A percentile compares a stretch with the other conserved stretches of the same genome.
Evolutionary conservation across 2,797 vertebrate species (phyloP).

Genomic region (Anabacerthia variegaticeps): DNA sequence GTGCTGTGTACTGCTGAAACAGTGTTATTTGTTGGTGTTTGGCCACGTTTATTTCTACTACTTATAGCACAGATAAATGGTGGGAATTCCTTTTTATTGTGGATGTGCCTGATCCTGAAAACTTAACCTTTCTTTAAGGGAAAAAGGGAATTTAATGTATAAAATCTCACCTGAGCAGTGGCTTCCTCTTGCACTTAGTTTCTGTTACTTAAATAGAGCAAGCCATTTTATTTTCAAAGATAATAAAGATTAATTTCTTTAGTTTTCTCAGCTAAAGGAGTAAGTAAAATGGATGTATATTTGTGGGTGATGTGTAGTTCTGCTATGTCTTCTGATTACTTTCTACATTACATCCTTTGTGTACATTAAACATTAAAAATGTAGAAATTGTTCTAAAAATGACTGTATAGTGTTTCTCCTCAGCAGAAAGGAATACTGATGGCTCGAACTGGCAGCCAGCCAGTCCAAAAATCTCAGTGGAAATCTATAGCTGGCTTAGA

Average conservation of each 20-base stretch:
- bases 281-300: not conserved
- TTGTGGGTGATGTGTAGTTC: not conserved
- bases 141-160: not conserved
- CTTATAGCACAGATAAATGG: not conserved
- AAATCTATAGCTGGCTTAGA: conserved; percentile 3
- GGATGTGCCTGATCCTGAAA: not conserved
- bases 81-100: not conserved
- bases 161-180: not conserved
- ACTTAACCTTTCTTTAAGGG: not conserved
- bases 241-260: not conserved
- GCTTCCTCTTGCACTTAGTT: not conserved
- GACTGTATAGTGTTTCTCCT: not conserved
- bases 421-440: not conserved
- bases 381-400: conserved; percentile 28
- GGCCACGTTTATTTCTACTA: not conserved
- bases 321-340: not conserved
- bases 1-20: rapidly evolving
- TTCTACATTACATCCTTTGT: not conserved
- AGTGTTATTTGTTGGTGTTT: not conserved
- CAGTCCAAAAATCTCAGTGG: conserved; percentile 31
- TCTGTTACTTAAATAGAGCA: not conserved
- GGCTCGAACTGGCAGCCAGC: conserved; percentile 30
- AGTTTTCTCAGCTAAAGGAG: not conserved
- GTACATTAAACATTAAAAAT: not conserved
- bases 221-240: not conserved